Evolutionary conservation across 2,888 invertebrate species (phyloP), one percentile per base, ranked within the genome.

Genomic region (Scaptomyza parva): DNA sequence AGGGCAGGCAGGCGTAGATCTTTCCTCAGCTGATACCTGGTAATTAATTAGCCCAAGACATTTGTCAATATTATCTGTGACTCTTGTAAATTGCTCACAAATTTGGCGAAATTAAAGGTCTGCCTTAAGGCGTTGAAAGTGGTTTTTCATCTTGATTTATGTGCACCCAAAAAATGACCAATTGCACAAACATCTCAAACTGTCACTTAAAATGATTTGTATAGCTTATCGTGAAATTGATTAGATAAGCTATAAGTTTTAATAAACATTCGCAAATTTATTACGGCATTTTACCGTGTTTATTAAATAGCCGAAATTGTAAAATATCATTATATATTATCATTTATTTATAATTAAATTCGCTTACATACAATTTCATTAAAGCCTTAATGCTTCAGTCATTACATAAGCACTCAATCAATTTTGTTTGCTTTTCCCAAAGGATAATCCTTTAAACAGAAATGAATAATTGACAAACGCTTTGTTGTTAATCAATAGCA

Each of bases 11-110:
- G 14, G 35, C 35, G 14, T n/a, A 14, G 14, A 14, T 3, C 41
- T 37, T 67, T 0, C 0, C 6, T n/a, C 68, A 70, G 65, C 76
- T 79, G 71, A 63, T 79, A 76, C 76, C 76, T 61, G 78, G 61
- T 78, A 78, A 79, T 79, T 79, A 79, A 79, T 82, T 72, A 76
- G 68, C 57, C 57, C 67, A 76, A 72, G 65, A 76, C 72, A 79
- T 79, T 79, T 79, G 76, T 79, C 79, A 82, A 82, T 78, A 79
- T 82, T 81, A 79, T 79, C 68, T 61, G 53, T 53, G 67, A 59
- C n/a, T n/a, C n/a, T n/a, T n/a, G n/a, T n/a, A n/a, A n/a, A n/a
- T n/a, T n/a, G n/a, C n/a, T n/a, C n/a, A n/a, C n/a, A n/a, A 73
- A 61, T 76, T 52, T 26, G 14, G 22, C 52, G 33, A 52, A 57